Conservation (phyloP, 2,888 invertebrate genomes). For the Melipona bicolor region DNA sequence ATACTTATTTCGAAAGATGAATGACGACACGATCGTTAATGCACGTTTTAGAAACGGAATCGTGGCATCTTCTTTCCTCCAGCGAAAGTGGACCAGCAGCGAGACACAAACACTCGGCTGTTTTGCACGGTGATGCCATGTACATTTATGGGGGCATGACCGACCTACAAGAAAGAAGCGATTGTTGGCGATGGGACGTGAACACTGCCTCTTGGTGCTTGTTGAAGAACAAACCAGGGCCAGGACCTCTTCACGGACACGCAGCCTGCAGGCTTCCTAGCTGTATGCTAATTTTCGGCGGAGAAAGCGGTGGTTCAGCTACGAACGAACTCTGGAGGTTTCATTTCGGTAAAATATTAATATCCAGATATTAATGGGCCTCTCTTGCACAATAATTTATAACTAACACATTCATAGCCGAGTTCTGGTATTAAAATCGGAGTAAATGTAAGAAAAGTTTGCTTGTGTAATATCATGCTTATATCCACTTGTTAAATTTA, state of each 20-base stretch:
- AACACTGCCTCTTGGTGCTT: conserved; percentile 87
- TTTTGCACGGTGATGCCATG: conserved; percentile 91
- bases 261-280: conserved; percentile 91
- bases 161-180: conserved; percentile 90
- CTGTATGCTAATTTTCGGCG: conserved; percentile 92
- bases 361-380: not conserved
- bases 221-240: conserved; percentile 87
- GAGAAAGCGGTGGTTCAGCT: conserved; percentile 89
- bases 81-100: conserved; percentile 87
- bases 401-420: too few species aligned
- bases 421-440: too few species aligned
- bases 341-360: conserved; percentile 88
- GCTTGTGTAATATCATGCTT: too few species aligned
- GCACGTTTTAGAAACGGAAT: conserved; percentile 89
- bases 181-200: conserved; percentile 92
- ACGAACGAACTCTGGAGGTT: conserved; percentile 93
- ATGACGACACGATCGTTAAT: conserved; percentile 7
- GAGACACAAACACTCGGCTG: conserved; percentile 94
- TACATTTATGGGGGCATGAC: conserved; percentile 96
- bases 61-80: conserved; percentile 89
- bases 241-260: conserved; percentile 91
- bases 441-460: too few species aligned
- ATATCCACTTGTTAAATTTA: too few species aligned
- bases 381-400: not conserved
- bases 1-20: not conserved